A percentile compares a stretch with the other conserved stretches of the same genome.
phyloP scores from a whole-genome alignment of 2,113 vertebrate genomes.

The Azemiops feae region DNA sequence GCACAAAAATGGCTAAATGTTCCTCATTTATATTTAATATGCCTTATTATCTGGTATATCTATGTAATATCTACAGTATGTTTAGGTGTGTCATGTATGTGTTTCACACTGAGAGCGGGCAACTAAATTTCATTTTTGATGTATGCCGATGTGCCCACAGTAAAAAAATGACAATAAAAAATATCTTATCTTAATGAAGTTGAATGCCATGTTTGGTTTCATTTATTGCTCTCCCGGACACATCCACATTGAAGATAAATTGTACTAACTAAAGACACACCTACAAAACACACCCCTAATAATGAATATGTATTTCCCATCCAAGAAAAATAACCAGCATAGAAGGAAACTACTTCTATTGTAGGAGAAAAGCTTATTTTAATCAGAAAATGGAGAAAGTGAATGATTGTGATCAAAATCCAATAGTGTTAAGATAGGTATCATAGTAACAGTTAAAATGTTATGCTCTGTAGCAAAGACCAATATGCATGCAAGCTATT shows the following conservation, averaged over 20 bases:
- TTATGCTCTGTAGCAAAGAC: background rate
- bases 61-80: no score
- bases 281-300: background rate
- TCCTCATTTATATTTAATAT: background rate
- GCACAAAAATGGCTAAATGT: background rate
- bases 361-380: fast-evolving
- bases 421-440: fast-evolving
- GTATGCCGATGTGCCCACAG: no score
- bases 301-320: background rate
- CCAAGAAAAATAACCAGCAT: background rate
- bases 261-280: fast-evolving
- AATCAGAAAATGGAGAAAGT: fast-evolving
- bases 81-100: no score
- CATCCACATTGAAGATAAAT: fast-evolving
- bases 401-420: fast-evolving
- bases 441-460: background rate
- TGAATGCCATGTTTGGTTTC: fast-evolving
- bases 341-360: background rate
- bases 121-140: no score
- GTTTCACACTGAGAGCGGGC: no score
- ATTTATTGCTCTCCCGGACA: background rate
- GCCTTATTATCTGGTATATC: fast-evolving
- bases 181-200: background rate
- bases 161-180: no score
- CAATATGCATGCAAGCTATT: background rate